Conservation (phyloP, 2,888 invertebrate species). For the Troilus luridus region DNA sequence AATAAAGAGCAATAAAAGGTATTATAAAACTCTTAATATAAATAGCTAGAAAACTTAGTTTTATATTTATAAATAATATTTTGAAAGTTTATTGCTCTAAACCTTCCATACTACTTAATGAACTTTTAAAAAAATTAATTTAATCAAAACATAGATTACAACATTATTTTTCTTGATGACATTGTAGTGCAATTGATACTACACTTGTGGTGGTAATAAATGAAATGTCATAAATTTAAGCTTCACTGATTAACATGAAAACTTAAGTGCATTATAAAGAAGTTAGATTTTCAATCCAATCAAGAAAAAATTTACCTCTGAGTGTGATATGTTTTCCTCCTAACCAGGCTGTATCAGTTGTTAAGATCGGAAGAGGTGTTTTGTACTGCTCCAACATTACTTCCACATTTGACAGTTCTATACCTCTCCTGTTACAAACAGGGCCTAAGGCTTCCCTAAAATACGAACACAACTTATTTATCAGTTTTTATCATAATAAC, state of each 20-base stretch:
- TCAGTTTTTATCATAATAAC: neutral
- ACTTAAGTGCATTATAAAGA: neutral
- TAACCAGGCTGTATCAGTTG: slow-evolving; percentile 76
- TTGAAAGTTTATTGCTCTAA: no score
- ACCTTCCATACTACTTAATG: no score
- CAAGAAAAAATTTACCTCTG: slow-evolving; percentile 72
- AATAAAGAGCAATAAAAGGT: no score
- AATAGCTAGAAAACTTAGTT: no score
- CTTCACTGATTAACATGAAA: neutral
- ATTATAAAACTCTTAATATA: no score
- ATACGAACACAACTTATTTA: neutral
- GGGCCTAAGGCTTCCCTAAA: slow-evolving; percentile 77
- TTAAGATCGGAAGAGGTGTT: slow-evolving; percentile 75
- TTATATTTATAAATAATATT: no score
- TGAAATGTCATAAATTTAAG: neutral
- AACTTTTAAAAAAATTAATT: no score
- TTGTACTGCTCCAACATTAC: slow-evolving; percentile 77
- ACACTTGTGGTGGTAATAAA: neutral
- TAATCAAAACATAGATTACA: no score
- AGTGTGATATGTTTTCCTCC: slow-evolving; percentile 79
- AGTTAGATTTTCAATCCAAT: neutral
- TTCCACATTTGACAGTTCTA: slow-evolving; percentile 75
- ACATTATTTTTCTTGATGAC: no score
- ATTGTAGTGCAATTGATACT: no score
- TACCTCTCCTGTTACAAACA: slow-evolving; percentile 77